These are phyloP conservation scores for Andrena camellia DNA, from an alignment of 2,888 invertebrate genomes.

Conservation along the genomic window DNA sequence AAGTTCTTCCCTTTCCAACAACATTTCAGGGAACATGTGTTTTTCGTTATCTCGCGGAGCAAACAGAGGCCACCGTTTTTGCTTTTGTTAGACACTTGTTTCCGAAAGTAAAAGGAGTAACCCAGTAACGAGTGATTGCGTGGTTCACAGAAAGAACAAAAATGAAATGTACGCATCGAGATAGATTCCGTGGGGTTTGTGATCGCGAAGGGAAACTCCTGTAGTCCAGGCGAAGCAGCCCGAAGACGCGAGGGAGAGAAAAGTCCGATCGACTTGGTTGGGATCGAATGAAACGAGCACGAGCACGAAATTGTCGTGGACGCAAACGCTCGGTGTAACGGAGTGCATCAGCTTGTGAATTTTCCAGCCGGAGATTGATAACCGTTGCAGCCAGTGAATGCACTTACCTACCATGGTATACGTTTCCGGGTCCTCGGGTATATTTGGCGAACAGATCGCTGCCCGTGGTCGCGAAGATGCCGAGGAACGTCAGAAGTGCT, in stretches of 20 bases:
- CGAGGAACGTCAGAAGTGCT: slow-evolving; percentile 64
- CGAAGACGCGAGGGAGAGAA: not conserved
- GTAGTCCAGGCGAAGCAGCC: not conserved
- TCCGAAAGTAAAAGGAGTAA: not conserved
- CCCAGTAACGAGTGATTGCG: slow-evolving; percentile 9
- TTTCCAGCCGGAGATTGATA: not conserved
- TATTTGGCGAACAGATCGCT: slow-evolving; percentile 67
- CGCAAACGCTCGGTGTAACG: not conserved
- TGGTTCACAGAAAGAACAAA: not conserved
- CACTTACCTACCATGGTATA: slow-evolving; percentile 80
- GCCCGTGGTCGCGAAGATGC: slow-evolving; percentile 47
- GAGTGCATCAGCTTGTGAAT: not conserved
- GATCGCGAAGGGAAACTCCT: slow-evolving; percentile 4
- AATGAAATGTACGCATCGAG: not conserved
- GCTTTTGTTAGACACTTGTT: not conserved
- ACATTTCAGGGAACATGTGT: not conserved
- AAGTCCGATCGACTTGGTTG: not conserved
- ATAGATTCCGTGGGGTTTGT: slow-evolving; percentile 9
- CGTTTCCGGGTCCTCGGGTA: slow-evolving; percentile 55
- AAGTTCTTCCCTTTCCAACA: not conserved
- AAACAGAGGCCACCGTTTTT: not conserved
- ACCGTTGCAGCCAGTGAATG: slow-evolving; percentile 21
- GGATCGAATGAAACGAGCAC: not conserved
- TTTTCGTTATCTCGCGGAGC: not conserved
- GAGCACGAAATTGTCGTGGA: not conserved